Conservation (phyloP, 2,797 vertebrate genomes). For the Sorex maritimensis region DNA sequence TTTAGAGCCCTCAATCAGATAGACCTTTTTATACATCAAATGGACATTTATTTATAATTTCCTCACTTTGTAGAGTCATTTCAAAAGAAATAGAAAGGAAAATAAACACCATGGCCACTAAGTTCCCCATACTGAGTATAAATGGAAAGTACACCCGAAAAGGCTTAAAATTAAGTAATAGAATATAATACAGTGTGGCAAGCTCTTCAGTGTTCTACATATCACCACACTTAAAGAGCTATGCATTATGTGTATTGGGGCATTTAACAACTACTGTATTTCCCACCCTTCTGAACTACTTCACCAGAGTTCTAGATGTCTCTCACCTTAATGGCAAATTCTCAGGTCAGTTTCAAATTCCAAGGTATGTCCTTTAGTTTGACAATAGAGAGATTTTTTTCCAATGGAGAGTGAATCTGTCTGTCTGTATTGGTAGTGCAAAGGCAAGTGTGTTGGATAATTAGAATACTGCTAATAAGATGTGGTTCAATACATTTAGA, state of each 20-base stretch:
- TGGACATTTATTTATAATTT: constrained; percentile 24
- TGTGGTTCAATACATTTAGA: not conserved
- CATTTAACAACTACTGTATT: not conserved
- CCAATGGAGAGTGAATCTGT: not conserved
- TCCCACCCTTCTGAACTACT: too few relatives aligned
- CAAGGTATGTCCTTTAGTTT: not conserved
- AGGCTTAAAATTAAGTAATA: not conserved
- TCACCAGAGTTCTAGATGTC: too few relatives aligned
- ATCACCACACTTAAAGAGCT: not conserved
- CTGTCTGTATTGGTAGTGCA: constrained; percentile 21
- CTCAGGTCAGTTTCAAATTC: not conserved
- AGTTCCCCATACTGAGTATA: not conserved
- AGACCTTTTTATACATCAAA: not conserved
- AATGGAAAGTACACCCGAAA: not conserved
- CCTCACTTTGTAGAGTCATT: not conserved
- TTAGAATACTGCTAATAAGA: not conserved
- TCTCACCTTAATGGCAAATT: too few relatives aligned
- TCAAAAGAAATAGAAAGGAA: constrained; percentile 37
- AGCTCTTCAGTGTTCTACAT: not conserved
- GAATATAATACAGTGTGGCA: too few relatives aligned
- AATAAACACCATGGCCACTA: constrained; percentile 3
- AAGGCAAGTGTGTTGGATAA: not conserved
- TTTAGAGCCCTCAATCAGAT: not conserved
- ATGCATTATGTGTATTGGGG: not conserved
- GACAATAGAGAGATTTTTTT: not conserved